Evolutionary conservation across 1,140 invertebrate species (phyloP).

Genomic region (Anthonomus grandis): DNA sequence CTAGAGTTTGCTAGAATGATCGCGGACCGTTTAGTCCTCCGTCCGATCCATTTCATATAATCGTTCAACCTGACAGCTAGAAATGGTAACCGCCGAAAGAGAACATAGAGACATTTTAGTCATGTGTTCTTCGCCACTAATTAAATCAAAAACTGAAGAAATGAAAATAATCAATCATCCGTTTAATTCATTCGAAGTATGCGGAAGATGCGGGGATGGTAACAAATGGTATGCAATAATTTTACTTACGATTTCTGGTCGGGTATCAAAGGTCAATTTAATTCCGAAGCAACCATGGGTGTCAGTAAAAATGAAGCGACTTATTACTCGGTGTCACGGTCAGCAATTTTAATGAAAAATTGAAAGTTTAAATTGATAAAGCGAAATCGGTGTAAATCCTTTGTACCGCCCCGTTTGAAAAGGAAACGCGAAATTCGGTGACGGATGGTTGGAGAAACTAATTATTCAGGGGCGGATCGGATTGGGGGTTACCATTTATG

Average conservation of each 20-base stretch:
- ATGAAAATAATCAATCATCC: too few relatives aligned
- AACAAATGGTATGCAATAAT: conserved; percentile 6
- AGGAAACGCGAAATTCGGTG: conserved; percentile 1
- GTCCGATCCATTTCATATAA: too few relatives aligned
- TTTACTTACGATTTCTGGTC: conserved; percentile 3
- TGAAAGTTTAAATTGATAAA: conserved; percentile 6
- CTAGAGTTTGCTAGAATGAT: too few relatives aligned
- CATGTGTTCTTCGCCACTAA: too few relatives aligned
- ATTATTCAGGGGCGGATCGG: conserved; percentile 1
- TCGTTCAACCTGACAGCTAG: too few relatives aligned
- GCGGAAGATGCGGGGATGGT: too few relatives aligned
- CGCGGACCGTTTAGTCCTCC: too few relatives aligned
- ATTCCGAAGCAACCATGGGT: conserved; percentile 5
- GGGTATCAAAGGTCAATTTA: conserved; percentile 4
- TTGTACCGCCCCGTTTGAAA: conserved; percentile 12
- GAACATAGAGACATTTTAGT: too few relatives aligned
- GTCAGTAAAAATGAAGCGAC: conserved; percentile 11
- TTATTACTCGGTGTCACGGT: conserved; percentile 1
- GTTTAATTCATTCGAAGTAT: too few relatives aligned
- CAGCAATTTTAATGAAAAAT: conserved; percentile 10
- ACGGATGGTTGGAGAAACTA: not conserved
- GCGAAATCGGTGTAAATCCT: too few relatives aligned
- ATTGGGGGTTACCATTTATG: not conserved
- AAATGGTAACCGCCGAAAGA: too few relatives aligned
- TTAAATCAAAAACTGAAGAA: too few relatives aligned